A percentile compares a stretch with the other conserved stretches of the same genome.
These are phyloP conservation scores for Myotis myotis DNA, from an alignment of 2,797 vertebrate species.

Conservation along the genomic window DNA sequence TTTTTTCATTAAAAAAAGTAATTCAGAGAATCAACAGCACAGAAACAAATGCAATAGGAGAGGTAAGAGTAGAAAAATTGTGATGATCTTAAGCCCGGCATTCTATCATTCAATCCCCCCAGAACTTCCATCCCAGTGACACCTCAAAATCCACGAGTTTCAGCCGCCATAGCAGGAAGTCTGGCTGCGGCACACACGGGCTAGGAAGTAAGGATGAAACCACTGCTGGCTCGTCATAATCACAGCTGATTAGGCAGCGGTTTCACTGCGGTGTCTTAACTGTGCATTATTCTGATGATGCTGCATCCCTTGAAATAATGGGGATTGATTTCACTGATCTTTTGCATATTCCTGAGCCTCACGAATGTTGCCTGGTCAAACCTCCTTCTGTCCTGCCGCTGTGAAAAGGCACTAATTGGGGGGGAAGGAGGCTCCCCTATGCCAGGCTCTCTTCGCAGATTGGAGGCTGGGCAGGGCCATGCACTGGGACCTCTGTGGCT, in stretches of 20 bases:
- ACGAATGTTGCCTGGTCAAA: conserved; percentile 78
- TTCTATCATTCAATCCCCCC: background rate
- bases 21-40: background rate
- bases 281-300: conserved; percentile 78
- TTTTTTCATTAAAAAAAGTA: background rate
- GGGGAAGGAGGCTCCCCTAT: conserved; percentile 80
- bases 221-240: conserved; percentile 60
- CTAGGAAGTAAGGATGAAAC: conserved; percentile 59
- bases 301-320: conserved; percentile 80
- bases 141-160: background rate
- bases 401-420: conserved; percentile 79
- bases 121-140: background rate
- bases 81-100: background rate
- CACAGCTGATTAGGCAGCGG: conserved; percentile 68
- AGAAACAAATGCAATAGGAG: background rate
- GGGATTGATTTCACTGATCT: conserved; percentile 82
- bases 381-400: conserved; percentile 74
- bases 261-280: conserved; percentile 76
- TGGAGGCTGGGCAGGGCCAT: conserved; percentile 78
- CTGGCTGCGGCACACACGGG: background rate
- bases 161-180: background rate
- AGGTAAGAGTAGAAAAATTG: background rate
- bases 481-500: conserved; percentile 80
- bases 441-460: conserved; percentile 82
- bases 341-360: conserved; percentile 80